Evolutionary conservation across 2,113 vertebrate species (phyloP).

Genomic region (Myotis davidii): DNA sequence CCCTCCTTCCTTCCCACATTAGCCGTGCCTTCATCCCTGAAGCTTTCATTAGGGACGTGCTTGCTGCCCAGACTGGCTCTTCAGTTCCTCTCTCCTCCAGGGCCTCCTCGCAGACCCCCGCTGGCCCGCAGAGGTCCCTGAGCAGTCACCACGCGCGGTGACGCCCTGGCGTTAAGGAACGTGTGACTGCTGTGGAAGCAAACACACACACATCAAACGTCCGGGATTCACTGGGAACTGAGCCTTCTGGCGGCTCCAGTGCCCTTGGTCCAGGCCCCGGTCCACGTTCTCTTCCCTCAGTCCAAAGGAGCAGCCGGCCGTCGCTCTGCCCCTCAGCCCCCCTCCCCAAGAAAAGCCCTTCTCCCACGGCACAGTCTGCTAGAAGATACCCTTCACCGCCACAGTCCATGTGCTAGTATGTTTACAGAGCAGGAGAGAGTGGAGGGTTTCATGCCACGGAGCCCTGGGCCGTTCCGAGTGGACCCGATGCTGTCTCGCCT

Average conservation of each 20-base stretch:
- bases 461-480: neutral
- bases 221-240: neutral
- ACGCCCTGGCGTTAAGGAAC: neutral
- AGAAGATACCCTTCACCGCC: neutral
- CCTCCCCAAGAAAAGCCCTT: neutral
- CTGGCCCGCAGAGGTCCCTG: neutral
- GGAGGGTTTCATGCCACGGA: neutral
- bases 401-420: rapidly evolving
- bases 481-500: neutral
- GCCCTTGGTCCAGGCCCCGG: neutral
- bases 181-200: neutral
- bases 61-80: neutral
- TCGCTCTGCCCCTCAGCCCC: neutral
- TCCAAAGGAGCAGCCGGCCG: too few relatives aligned
- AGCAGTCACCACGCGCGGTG: neutral
- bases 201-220: neutral
- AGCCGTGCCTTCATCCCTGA: neutral
- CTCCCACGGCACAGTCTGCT: neutral
- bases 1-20: neutral
- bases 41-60: neutral
- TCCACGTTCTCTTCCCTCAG: neutral
- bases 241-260: neutral
- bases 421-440: neutral
- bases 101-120: neutral
- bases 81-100: neutral